phyloP scores from a whole-genome alignment of 2,113 vertebrate genomes.

The Origma solitaria region DNA sequence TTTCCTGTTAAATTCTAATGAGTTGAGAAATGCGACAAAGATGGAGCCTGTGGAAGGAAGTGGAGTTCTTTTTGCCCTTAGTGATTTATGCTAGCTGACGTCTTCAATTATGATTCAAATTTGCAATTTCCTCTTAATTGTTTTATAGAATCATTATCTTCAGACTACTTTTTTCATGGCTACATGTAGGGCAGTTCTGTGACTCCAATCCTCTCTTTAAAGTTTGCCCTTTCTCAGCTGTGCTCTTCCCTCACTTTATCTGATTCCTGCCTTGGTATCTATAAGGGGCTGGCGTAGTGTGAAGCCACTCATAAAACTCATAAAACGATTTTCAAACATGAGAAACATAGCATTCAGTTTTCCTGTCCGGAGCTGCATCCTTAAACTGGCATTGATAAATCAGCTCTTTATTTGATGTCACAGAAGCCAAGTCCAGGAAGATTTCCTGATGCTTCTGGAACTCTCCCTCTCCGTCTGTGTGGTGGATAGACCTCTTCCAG shows the following conservation, averaged over 20 bases:
- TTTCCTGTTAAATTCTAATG: not conserved
- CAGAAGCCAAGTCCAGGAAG: not conserved
- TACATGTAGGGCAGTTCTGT: not conserved
- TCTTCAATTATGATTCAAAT: not conserved
- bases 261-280: not conserved
- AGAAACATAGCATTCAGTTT: conserved; percentile 37
- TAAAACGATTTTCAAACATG: conserved; percentile 39
- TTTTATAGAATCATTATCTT: not conserved
- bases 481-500: not conserved
- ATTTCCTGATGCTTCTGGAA: not conserved
- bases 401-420: not conserved
- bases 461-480: not conserved
- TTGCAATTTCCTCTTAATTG: not conserved
- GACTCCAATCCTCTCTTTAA: not conserved
- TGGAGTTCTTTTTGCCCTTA: not conserved
- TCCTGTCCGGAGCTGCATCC: conserved; percentile 1
- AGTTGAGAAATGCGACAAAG: not conserved
- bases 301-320: not conserved
- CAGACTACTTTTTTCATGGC: not conserved
- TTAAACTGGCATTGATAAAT: conserved; percentile 42
- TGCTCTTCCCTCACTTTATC: not conserved
- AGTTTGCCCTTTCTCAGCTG: not conserved
- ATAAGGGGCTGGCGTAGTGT: not conserved
- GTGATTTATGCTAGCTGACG: not conserved
- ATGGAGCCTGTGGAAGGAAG: not conserved